Conservation (phyloP, 2,797 vertebrate genomes). For the Crocidura indochinensis region DNA sequence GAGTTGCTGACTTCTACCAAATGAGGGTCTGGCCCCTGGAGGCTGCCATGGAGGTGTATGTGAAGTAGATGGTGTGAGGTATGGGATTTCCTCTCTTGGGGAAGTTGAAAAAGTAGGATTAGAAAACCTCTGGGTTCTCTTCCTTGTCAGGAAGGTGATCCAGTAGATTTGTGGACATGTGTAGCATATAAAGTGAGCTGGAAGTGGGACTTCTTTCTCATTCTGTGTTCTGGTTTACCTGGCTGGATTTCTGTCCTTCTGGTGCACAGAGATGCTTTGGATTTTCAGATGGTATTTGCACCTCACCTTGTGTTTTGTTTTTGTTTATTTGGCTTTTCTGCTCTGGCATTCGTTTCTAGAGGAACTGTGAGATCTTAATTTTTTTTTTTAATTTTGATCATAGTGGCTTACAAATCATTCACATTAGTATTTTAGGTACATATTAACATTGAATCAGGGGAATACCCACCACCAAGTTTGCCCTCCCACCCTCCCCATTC, state of each 20-base stretch:
- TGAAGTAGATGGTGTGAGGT: no score
- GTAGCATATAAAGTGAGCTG: not conserved
- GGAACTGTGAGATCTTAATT: not conserved
- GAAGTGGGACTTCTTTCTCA: not conserved
- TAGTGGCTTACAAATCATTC: not conserved
- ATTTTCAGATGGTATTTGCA: not conserved
- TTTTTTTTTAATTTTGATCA: no score
- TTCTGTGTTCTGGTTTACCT: not conserved
- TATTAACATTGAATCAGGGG: no score
- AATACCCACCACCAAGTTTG: no score
- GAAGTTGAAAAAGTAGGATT: no score
- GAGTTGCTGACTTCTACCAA: not conserved
- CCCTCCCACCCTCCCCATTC: no score
- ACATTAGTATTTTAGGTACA: no score
- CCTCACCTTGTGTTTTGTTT: not conserved
- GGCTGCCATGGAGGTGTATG: no score
- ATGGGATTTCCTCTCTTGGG: no score
- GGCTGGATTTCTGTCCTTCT: constrained; percentile 13
- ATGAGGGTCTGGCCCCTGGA: not conserved
- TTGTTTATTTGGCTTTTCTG: constrained; percentile 25
- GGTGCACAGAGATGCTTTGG: not conserved
- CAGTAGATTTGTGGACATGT: not conserved
- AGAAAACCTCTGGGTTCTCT: not conserved
- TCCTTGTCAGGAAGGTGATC: not conserved
- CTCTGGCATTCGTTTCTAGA: not conserved